Base-by-base conservation (phyloP, 2,113 vertebrate species). In the Plectropomus leopardus region DNA sequence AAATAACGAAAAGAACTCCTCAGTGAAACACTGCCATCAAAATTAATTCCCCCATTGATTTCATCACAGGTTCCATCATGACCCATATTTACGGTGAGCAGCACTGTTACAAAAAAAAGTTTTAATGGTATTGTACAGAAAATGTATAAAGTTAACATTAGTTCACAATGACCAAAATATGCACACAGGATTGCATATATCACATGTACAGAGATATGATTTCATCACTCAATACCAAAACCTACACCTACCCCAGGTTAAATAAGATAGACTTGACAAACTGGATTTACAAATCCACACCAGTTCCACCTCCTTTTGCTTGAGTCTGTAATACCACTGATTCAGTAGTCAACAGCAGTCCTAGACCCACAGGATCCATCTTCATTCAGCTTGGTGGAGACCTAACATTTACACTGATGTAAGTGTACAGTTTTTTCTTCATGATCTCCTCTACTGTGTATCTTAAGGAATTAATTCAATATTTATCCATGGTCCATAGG, bases 401-500 rank as follows among this genome's bases (percentile, higher is more conserved):
- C 80, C 0, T 1, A 21, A 99, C 90, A 80, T 98, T 94, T 93
- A 99, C 97, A 82, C 92, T 97, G 88, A 99, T 96, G 83, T 95
- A 95, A 66, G 97, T 98, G 88, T 95, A 98, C 48, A 98, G 91
- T 5, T 65, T 79, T 50, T 96, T 88, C 88, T 94, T 97, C 54
- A 95, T 87, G 74, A 92, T 88, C 51, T 91, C 85, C 78, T 96
- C 78, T 26, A 98, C 96, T 19, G 92, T 86, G 86, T 99, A 99
- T 0, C 83, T 90, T 5, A 99, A 93, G 2, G 95, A 88, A 83
- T 96, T 98, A 88, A 99, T 89, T 5, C 98, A 97, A 0, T 99
- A 97, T 1, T 16, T 89, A 9, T 88, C 69, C 96, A 99, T 98
- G 11, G 95, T 96, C 30, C 88, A 82, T 23, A 76, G 79, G 1